Evolutionary conservation across 2,113 vertebrate species (phyloP), one percentile per base, ranked within the genome.

Genomic region (Gallinago undulata): DNA sequence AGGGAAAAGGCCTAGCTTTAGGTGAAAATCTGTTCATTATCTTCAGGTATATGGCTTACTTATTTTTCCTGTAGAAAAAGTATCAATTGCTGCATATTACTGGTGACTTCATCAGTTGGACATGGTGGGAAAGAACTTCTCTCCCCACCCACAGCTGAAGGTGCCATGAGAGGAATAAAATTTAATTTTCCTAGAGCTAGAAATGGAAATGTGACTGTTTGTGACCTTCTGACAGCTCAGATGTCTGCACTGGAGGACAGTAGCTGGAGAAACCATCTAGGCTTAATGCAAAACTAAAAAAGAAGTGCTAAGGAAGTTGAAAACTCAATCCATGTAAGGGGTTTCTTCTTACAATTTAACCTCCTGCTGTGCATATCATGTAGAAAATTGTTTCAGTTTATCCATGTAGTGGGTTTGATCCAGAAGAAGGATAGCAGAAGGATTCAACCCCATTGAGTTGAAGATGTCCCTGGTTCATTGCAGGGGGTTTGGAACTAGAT

Each of bases 311-410:
- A 79, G 7, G 9, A 74, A 78, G 10, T 0, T 62, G 30, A 53
- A 62, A 70, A 86, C 35, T 37, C 73, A 72, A 39, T 6, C 19
- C 45, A 43, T 2, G 2, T 24, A 28, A 63, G 60, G 21, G 7
- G 2, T 27, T 59, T 3, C 16, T 39, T 45, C 17, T 50, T 50
- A 39, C 1, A 17, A 30, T 55, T 67, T 76, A 50, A 50, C 4
- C 3, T 68, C n/a, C 39, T 24, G 9, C 7, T 57, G 16, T 13
- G 8, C 0, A 1, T 53, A 41, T 57, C 7, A 19, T 23, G 6
- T 19, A 63, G 30, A 62, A 69, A 60, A 45, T 10, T 31, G 14
- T 41, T 43, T 23, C 11, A 74, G 2, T 62, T 83, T 70, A 66
- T 33, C 16, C 22, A 31, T 14, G 9, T 16, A 45, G 10, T 41